These are phyloP conservation scores for Phrynosoma blainvillii DNA, from an alignment of 2,113 vertebrate species.

Conservation along the genomic window DNA sequence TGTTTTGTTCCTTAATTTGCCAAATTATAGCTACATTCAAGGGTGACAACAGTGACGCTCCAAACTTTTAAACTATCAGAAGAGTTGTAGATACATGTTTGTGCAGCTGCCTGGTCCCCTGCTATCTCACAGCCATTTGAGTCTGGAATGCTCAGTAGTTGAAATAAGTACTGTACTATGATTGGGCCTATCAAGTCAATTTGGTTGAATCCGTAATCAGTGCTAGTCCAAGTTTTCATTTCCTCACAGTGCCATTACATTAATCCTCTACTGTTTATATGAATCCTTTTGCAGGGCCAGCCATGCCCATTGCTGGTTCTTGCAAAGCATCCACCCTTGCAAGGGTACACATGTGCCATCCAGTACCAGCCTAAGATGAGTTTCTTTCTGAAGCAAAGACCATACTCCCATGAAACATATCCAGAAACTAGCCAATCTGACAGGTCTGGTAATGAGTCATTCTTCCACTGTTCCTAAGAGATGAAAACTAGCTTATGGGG, in stretches of 20 bases:
- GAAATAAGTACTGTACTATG: constrained; percentile 46
- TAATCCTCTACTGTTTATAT: background rate
- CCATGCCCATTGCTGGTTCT: background rate
- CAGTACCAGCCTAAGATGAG: background rate
- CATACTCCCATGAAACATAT: background rate
- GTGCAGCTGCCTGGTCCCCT: constrained; percentile 56
- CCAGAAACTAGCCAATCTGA: background rate
- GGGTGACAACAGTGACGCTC: background rate
- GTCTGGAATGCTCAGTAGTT: constrained; percentile 49
- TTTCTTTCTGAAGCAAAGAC: background rate
- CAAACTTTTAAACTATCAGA: background rate
- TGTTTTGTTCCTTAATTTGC: constrained; percentile 47
- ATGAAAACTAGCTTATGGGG: background rate
- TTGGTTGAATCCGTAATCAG: constrained; percentile 5
- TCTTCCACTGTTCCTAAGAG: too few species aligned
- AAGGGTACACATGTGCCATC: background rate
- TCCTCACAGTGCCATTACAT: background rate
- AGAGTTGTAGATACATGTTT: constrained; percentile 57
- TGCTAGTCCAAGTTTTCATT: background rate
- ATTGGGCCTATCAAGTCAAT: background rate
- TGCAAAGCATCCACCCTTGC: background rate
- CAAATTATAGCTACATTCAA: constrained; percentile 38
- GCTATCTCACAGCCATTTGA: constrained; percentile 35
- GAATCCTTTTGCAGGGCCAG: background rate
- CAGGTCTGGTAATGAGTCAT: background rate